Evolutionary conservation across 2,888 invertebrate genomes (phyloP), one percentile per base, ranked within the genome.

Genomic region (Esperia sulphurella): DNA sequence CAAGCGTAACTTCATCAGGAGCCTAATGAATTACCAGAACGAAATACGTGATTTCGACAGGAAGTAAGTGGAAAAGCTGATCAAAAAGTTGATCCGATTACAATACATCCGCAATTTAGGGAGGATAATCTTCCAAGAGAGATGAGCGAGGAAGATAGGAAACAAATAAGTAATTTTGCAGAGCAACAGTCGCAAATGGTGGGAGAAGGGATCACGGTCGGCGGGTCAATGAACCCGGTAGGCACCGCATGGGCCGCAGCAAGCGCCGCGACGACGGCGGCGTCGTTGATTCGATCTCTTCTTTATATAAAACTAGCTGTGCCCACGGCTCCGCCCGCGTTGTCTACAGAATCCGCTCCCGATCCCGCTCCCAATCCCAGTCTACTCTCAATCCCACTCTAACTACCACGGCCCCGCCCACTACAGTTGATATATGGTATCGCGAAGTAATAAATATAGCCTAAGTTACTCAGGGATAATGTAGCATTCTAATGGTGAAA

Each of bases 191-290:
- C 59, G 63, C 61, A 49, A 65, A 63, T 59, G 44, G 61, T 43
- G 53, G 53, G 53, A 57, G 65, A 63, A 71, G 68, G 79, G 79
- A 73, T 84, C 86, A 85, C 75, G 87, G 85, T 80, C 86, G 82
- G 51, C 71, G 72, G 84, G 83, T 86, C 82, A 83, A 79, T 77
- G 71, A 82, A 71, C 81, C 63, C 68, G 59, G 65, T 61, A 67
- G 67, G 68, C 62, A 61, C 57, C 68, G 68, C 72, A 65, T 62
- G 68, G 74, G 71, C n/a, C 40, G 56, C 57, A 54, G 54, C 56
- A 53, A 48, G 48, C 51, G 50, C 54, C 59, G 68, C 62, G 65
- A 59, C 68, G 65, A n/a, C 35, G n/a, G 61, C 71, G 67, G 59
- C 65, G 59, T 2, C 21, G 21, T 21, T 5, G 21, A 5, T 5